Conservation (phyloP, 2,797 vertebrate species). For the Tenualosa thibaudeaui region DNA sequence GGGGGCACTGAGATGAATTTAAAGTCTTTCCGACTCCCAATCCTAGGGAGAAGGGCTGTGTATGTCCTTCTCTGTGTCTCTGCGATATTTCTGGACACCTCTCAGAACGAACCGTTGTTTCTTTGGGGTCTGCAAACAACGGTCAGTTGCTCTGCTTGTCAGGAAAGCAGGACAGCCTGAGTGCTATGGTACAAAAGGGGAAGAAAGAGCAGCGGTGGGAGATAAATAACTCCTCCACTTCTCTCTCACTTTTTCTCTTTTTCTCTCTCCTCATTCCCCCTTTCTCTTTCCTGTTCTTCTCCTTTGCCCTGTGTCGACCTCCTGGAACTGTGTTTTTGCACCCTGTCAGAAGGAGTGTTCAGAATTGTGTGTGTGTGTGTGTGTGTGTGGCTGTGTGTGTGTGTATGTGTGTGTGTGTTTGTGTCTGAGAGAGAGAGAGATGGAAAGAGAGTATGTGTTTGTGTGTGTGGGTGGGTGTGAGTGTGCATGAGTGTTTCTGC, state of each 20-base stretch:
- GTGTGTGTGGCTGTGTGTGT: background rate
- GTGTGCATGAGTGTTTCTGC: background rate
- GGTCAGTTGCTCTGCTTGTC: background rate
- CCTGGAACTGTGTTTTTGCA: slow-evolving; percentile 50
- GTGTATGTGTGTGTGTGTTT: background rate
- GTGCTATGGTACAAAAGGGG: slow-evolving; percentile 31
- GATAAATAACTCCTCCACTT: slow-evolving; percentile 45
- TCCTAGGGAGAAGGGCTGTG: background rate
- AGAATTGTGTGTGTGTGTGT: slow-evolving; percentile 21
- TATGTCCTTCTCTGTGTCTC: background rate
- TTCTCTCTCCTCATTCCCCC: background rate
- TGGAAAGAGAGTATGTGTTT: background rate
- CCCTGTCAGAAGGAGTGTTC: slow-evolving; percentile 42
- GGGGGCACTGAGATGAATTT: background rate
- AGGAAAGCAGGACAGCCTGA: background rate
- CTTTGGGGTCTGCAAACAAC: background rate
- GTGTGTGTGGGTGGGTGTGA: background rate
- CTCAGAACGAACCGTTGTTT: background rate
- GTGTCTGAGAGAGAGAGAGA: background rate
- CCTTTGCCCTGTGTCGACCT: slow-evolving; percentile 41
- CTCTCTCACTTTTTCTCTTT: background rate
- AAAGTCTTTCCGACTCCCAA: background rate
- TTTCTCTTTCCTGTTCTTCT: background rate
- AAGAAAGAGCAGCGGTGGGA: slow-evolving; percentile 47
- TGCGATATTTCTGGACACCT: background rate